These are phyloP conservation scores for Ophiothrix spiculata DNA, from an alignment of 35 echinoderm and acorn worm species.

Conservation along the genomic window DNA sequence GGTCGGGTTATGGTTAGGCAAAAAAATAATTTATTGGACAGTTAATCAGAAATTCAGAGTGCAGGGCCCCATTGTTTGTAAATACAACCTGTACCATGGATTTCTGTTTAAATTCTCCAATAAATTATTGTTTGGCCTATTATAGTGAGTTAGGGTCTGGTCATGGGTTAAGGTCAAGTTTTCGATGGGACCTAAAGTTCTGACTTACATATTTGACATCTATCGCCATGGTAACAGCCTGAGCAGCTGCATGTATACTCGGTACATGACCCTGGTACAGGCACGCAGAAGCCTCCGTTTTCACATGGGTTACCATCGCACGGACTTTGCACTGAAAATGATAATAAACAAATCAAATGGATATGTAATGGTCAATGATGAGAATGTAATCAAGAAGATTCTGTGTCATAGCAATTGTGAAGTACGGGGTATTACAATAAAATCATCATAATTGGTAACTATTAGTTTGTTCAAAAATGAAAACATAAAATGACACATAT, in stretches of 20 bases:
- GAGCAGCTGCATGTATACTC: conserved; percentile 36
- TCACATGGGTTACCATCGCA: conserved; percentile 51
- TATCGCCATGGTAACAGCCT: conserved; percentile 29
- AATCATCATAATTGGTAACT: background rate
- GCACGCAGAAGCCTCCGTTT: conserved; percentile 50
- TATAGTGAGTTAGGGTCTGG: no score
- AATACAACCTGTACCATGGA: no score
- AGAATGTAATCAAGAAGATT: background rate
- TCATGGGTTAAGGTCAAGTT: no score
- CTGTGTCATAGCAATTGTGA: background rate
- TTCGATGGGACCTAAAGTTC: no score
- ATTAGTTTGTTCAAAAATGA: background rate
- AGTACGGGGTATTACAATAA: background rate
- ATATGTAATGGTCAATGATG: background rate
- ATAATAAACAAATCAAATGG: background rate
- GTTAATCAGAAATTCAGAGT: no score
- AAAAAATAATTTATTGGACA: no score
- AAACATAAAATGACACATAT: no score
- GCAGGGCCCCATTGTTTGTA: no score
- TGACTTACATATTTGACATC: conserved; percentile 43
- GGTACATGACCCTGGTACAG: conserved; percentile 34
- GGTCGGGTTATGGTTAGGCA: no score
- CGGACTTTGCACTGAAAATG: conserved; percentile 49
- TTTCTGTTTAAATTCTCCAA: no score
- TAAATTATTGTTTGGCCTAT: no score